Base-by-base conservation (phyloP, 2,113 vertebrate genomes). In the Oreamnos americanus region DNA sequence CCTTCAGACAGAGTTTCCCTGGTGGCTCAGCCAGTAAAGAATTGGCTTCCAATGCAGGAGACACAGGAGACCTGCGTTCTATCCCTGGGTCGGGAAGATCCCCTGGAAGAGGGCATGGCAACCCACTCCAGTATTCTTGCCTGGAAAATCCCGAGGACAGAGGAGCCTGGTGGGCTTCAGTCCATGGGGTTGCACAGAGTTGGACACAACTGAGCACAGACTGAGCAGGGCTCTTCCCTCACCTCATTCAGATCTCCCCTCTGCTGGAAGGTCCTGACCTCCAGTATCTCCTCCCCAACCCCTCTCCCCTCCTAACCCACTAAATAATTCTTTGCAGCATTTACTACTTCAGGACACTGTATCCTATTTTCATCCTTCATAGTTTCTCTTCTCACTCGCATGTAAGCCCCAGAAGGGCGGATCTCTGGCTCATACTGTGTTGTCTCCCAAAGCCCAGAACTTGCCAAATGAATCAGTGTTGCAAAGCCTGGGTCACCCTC, bases 311-410 rank as follows among this genome's bases (percentile, higher is more conserved):
- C 33, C 79, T 25, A 33, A 53, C 33, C 36, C 2, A 6, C 58
- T 58, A 39, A 7, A 4, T 51, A 7, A 67, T 51, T 47, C 78
- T 71, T 15, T 39, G 87, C 36, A 49, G 79, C 17, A 11, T 11
- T 79, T 36, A 14, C 43, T 13, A 2, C 84, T 60, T 39, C 1
- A 64, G 1, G 84, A 96, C 71, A 98, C 78, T 86, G 94, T 97
- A 79, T 96, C 98, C 76, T 86, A 62, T 53, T 89, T 89, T 47
- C 19, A 25, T 43, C 60, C 78, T 82, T 88, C 57, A 39, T 2
- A 90, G 94, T 87, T 90, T 97, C 90, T 81, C 60, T 90, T 64
- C 39, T 45, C 78, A 3, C 23, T n/a, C 0, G 58, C 15, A 16
- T 26, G 3, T 10, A n/a, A 60, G 13, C 87, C 16, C 30, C 10